Evolutionary conservation across 23 tunicate species (phyloP).

Genomic region (Botrylloides violaceus): DNA sequence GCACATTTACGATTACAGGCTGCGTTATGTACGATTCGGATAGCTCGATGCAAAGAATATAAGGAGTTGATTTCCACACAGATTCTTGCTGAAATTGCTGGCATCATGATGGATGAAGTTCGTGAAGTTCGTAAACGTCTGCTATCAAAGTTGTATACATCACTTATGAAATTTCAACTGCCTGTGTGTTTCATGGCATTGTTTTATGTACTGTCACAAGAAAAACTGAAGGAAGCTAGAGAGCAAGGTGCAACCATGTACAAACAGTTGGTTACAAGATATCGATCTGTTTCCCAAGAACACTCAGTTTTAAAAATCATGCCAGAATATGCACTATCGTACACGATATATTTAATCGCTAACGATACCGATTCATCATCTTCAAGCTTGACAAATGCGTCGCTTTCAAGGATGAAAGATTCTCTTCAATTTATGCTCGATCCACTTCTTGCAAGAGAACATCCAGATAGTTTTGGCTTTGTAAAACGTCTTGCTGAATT

Average conservation of each 20-base stretch:
- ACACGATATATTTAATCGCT: constrained; percentile 64
- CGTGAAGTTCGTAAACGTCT: constrained; percentile 67
- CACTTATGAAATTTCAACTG: constrained; percentile 45
- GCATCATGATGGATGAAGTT: constrained; percentile 74
- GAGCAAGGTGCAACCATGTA: constrained; percentile 59
- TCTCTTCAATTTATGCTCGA: constrained; percentile 79
- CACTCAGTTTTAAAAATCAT: background rate
- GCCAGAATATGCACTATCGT: constrained; percentile 78
- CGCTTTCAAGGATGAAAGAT: constrained; percentile 82
- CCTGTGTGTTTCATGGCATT: constrained; percentile 67
- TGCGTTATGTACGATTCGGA: constrained; percentile 64
- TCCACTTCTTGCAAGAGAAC: constrained; percentile 70
- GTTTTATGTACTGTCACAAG: constrained; percentile 76
- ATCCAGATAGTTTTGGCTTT: constrained; percentile 90
- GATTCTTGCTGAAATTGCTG: constrained; percentile 53
- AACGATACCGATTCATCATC: constrained; percentile 65
- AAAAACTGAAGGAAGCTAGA: constrained; percentile 63
- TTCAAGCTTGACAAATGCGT: constrained; percentile 47
- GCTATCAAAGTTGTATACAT: constrained; percentile 47
- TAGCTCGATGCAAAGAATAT: constrained; percentile 51
- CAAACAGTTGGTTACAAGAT: constrained; percentile 55
- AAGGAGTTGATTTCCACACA: constrained; percentile 63
- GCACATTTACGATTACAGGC: constrained; percentile 82
- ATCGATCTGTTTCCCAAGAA: constrained; percentile 43
- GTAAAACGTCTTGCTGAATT: constrained; percentile 10